phyloP scores from a whole-genome alignment of 2,888 invertebrate species.

The Cerceris rybyensis region DNA sequence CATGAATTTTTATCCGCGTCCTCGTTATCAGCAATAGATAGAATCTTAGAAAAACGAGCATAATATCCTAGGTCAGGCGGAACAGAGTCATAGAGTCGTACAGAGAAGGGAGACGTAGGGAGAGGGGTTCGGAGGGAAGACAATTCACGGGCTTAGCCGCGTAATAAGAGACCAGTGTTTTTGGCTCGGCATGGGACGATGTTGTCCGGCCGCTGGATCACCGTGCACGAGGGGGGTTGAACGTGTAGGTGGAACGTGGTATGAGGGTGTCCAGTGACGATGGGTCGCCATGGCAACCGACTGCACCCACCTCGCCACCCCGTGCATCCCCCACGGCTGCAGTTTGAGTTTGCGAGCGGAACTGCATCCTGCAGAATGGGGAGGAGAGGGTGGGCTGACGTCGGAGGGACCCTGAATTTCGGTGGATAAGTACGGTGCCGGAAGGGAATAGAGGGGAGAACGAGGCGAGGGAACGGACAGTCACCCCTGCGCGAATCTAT shows the following conservation, averaged over 20 bases:
- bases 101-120: constrained; percentile 40
- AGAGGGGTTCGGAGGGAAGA: constrained; percentile 66
- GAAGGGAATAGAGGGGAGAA: constrained; percentile 52
- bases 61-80: neutral
- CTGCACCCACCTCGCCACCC: constrained; percentile 76
- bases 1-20: neutral
- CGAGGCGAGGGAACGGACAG: constrained; percentile 62
- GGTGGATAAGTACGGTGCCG: constrained; percentile 73
- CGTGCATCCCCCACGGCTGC: constrained; percentile 78
- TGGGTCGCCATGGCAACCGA: constrained; percentile 80
- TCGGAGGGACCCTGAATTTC: constrained; percentile 74
- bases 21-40: too few relatives aligned
- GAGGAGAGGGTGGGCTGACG: constrained; percentile 35
- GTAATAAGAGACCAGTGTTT: constrained; percentile 80
- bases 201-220: constrained; percentile 80
- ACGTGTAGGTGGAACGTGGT: constrained; percentile 64
- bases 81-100: constrained; percentile 25
- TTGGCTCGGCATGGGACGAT: constrained; percentile 76
- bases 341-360: constrained; percentile 76
- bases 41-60: too few relatives aligned
- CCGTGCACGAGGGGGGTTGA: constrained; percentile 70
- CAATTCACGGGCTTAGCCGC: constrained; percentile 78
- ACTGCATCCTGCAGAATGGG: constrained; percentile 69
- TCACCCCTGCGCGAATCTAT: constrained; percentile 75
- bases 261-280: constrained; percentile 80